phyloP scores from a whole-genome alignment of 1,140 invertebrate genomes.

The Drosophila willistoni region DNA sequence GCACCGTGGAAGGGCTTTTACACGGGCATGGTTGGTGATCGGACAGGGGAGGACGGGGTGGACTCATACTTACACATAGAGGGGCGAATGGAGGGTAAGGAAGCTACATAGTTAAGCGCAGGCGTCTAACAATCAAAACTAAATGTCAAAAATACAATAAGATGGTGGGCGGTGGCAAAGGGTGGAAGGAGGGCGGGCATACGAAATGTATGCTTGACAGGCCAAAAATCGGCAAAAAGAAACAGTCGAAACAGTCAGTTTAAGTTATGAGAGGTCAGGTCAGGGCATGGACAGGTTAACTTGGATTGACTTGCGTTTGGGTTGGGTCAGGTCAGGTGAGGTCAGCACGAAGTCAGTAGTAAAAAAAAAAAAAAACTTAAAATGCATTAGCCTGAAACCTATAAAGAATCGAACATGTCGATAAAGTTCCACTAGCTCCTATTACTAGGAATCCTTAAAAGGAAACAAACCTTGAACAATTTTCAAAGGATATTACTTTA shows the following conservation, averaged over 20 bases:
- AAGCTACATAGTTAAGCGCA: conserved; percentile 33
- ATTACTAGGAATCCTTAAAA: no score
- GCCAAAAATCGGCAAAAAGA: conserved; percentile 20
- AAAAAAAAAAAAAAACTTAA: neutral
- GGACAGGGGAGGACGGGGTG: neutral
- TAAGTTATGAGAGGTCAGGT: conserved; percentile 1
- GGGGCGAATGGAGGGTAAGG: neutral
- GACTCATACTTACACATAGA: conserved; percentile 1
- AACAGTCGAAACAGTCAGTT: conserved; percentile 18
- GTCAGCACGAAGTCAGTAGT: conserved; percentile 29
- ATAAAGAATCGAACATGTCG: neutral
- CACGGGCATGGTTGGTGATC: neutral
- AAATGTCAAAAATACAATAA: conserved; percentile 55
- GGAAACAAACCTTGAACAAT: neutral
- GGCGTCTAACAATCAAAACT: conserved; percentile 56
- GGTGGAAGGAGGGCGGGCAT: no score
- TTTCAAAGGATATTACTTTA: no score
- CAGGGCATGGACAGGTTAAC: neutral
- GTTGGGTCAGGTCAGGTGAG: conserved; percentile 6
- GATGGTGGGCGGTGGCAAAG: neutral
- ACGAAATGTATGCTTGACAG: conserved; percentile 7
- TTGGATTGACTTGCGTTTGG: conserved; percentile 15
- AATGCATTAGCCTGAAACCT: conserved; percentile 3
- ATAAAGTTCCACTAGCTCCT: neutral
- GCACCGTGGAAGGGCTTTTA: conserved; percentile 34